Base-by-base conservation (phyloP, 2,888 invertebrate genomes). In the Plemyria rubiginata region DNA sequence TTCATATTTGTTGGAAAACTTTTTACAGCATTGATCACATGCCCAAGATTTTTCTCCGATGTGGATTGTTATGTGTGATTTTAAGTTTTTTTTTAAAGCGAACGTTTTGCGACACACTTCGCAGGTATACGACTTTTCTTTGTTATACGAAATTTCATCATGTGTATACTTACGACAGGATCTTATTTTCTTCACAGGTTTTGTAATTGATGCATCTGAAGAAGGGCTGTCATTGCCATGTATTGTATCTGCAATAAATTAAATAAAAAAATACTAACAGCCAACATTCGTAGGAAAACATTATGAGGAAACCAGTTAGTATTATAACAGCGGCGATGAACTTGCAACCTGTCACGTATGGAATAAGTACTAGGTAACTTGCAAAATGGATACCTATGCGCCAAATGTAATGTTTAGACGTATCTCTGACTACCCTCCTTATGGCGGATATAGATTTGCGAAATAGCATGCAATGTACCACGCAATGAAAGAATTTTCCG, bases 91-190 rank as follows among this genome's bases (percentile, higher is more conserved):
- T 56, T 56, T 56, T 8, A 2, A 12, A 0, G 41, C 3, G 11
- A 29, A 56, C 29, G 13, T 16, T 49, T 49, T 41, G n/a, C 15
- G 12, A 16, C 56, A 56, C 13, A 29, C 29, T 15, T 40, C 40
- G 15, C 56, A 56, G 0, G 13, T 29, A 56, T 49, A 49, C 9
- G 46, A 22, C 38, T 22, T 55, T n/a, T 38, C 48, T 38, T 45
- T 32, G 12, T 8, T 46, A 15, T 29, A 29, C 13, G 28, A 28
- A 28, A 7, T 12, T 45, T 46, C 12, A 36, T 38, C 22, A 13
- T 9, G 41, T 1, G 15, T 7, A 43, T 45, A 45, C 45, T 45
- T 45, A 45, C 45, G 15, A 45, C 9, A 45, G 3, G 8, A 6
- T 45, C 16, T 45, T 16, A 16, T 45, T 16, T 45, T 45, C 45